These are phyloP conservation scores for Parnassius smintheus DNA, from an alignment of 2,888 invertebrate genomes.

Conservation along the genomic window DNA sequence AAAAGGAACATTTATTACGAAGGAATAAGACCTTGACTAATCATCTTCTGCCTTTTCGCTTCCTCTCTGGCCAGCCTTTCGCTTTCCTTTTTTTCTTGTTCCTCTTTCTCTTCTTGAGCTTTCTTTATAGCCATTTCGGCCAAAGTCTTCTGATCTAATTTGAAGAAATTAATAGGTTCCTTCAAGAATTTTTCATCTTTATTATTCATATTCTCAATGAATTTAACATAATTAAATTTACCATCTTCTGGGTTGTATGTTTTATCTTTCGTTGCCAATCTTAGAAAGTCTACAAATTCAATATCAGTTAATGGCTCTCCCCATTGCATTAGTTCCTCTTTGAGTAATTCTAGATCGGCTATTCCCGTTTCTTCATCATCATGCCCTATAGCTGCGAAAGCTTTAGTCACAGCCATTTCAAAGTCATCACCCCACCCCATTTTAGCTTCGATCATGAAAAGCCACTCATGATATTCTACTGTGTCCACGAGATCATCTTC, in stretches of 20 bases:
- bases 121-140: constrained; percentile 67
- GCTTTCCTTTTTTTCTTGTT: constrained; percentile 58
- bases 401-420: constrained; percentile 57
- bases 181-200: constrained; percentile 58
- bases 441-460: constrained; percentile 72
- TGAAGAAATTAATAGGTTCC: constrained; percentile 72
- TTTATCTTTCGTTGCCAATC: constrained; percentile 60
- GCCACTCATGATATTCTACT: constrained; percentile 65
- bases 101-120: constrained; percentile 59
- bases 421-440: constrained; percentile 68
- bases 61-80: constrained; percentile 60
- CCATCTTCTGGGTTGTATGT: constrained; percentile 55
- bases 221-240: constrained; percentile 55
- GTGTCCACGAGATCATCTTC: constrained; percentile 71
- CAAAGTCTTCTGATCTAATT: constrained; percentile 69
- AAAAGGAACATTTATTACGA: no score
- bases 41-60: constrained; percentile 60
- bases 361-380: constrained; percentile 63
- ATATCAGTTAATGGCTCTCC: constrained; percentile 63
- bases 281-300: constrained; percentile 64
- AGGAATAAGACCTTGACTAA: constrained; percentile 52
- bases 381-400: constrained; percentile 60
- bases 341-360: constrained; percentile 54
- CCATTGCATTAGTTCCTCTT: constrained; percentile 61
- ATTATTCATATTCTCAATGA: constrained; percentile 68